Conservation (phyloP, 2,888 invertebrate genomes). For the Coelogynopora nodosa region DNA sequence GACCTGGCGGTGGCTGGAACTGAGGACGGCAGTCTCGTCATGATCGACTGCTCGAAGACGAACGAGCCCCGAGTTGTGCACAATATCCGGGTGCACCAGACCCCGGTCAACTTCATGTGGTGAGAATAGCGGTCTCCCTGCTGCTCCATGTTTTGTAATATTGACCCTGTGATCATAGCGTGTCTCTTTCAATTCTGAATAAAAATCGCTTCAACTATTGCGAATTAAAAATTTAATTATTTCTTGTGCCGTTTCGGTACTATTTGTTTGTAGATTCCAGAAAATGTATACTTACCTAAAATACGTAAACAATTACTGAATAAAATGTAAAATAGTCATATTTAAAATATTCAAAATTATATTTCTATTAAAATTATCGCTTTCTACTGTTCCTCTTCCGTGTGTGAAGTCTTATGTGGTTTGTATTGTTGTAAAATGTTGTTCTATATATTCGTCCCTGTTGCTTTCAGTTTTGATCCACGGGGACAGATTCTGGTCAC, state of each 20-base stretch:
- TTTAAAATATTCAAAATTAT: too few species aligned
- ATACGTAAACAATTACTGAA: too few species aligned
- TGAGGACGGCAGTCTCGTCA: neutral
- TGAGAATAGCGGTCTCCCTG: neutral
- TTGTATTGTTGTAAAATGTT: neutral
- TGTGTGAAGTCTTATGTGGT: too few species aligned
- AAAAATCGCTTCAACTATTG: too few species aligned
- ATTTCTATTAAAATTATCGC: too few species aligned
- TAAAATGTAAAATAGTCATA: too few species aligned
- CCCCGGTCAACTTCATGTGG: neutral
- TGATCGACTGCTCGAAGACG: neutral
- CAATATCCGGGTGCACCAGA: neutral
- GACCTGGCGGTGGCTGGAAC: neutral
- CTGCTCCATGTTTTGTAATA: neutral
- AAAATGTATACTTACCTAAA: too few species aligned
- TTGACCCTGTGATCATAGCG: too few species aligned
- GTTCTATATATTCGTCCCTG: neutral
- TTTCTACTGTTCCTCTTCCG: neutral
- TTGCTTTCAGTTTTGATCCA: slow-evolving; percentile 24
- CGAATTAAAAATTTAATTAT: too few species aligned
- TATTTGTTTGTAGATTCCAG: too few species aligned
- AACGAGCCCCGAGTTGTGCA: neutral
- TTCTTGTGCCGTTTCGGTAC: too few species aligned
- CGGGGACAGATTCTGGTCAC: neutral
- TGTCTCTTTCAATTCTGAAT: too few species aligned